Evolutionary conservation across 2,113 vertebrate genomes (phyloP).

Genomic region (Polyodon spathula): DNA sequence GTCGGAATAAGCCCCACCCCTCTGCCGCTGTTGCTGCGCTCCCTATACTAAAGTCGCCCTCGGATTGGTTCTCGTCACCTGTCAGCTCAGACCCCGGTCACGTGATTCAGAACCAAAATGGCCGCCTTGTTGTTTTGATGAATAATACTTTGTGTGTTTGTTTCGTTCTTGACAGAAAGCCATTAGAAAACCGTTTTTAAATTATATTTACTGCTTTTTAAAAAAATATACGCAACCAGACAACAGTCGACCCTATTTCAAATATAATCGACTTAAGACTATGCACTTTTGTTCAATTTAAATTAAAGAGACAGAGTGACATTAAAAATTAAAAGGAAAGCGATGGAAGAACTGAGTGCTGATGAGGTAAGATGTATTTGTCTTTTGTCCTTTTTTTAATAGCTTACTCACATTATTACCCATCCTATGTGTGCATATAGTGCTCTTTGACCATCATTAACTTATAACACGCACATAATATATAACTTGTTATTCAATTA

Average conservation of each 20-base stretch:
- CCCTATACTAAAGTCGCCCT: background rate
- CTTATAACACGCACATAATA: too few relatives aligned
- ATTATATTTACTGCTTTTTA: slow-evolving; percentile 29
- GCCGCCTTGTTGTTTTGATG: slow-evolving; percentile 93
- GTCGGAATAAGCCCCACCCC: slow-evolving; percentile 12
- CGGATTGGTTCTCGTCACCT: slow-evolving; percentile 5
- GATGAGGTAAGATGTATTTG: slow-evolving; percentile 98
- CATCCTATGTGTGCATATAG: too few relatives aligned
- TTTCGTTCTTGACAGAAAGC: slow-evolving; percentile 55
- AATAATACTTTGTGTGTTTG: slow-evolving; percentile 83
- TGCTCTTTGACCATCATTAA: too few relatives aligned
- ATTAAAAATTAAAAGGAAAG: slow-evolving; percentile 63
- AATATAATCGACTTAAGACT: slow-evolving; percentile 46
- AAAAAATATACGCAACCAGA: slow-evolving; percentile 30
- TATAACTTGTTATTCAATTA: too few relatives aligned
- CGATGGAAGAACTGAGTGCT: slow-evolving; percentile 96
- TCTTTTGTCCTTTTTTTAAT: too few relatives aligned
- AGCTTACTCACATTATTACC: too few relatives aligned
- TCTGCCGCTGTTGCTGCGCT: slow-evolving; percentile 13
- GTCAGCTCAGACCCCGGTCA: slow-evolving; percentile 45
- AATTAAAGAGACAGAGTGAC: slow-evolving; percentile 4
- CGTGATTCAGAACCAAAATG: slow-evolving; percentile 88
- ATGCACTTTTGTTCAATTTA: slow-evolving; percentile 56
- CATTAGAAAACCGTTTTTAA: slow-evolving; percentile 27
- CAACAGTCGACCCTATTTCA: slow-evolving; percentile 41